Percentiles rank a stretch among this genome's conserved stretches.
phyloP scores from a whole-genome alignment of 1,140 invertebrate genomes.

The Cyclina sinensis region DNA sequence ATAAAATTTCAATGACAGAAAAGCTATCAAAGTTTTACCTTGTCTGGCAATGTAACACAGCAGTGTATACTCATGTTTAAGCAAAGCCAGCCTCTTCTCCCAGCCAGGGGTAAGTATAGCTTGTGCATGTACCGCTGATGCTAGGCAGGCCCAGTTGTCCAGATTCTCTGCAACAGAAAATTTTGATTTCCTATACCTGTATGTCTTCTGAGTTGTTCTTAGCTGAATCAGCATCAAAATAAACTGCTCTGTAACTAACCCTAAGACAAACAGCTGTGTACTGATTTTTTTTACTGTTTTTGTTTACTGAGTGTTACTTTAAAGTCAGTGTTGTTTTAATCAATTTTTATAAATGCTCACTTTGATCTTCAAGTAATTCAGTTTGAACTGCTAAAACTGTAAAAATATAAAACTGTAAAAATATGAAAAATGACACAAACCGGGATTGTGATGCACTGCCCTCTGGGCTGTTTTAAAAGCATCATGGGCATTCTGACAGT shows the following conservation, averaged over 20 bases:
- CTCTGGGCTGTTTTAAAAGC: conserved; percentile 59
- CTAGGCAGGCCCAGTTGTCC: conserved; percentile 18
- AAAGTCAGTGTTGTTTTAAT: too few relatives aligned
- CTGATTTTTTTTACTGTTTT: too few relatives aligned
- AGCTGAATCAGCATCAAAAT: too few relatives aligned
- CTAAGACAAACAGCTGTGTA: too few relatives aligned
- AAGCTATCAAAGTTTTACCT: conserved; percentile 38
- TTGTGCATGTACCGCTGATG: conserved; percentile 34
- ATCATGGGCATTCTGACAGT: conserved; percentile 3
- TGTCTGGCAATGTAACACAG: conserved; percentile 2
- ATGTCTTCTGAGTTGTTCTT: too few relatives aligned
- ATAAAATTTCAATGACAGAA: too few relatives aligned
- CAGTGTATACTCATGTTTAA: conserved; percentile 10
- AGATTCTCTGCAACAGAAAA: conserved; percentile 39
- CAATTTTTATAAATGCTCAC: too few relatives aligned
- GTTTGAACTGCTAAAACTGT: not conserved
- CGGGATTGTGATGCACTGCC: conserved; percentile 46
- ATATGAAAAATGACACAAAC: conserved; percentile 2
- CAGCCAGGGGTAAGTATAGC: not conserved
- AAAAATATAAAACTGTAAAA: not conserved
- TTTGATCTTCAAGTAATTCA: too few relatives aligned
- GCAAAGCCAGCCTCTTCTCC: conserved; percentile 6
- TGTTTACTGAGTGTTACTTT: too few relatives aligned
- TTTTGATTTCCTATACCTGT: too few relatives aligned
- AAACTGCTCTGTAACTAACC: too few relatives aligned